Evolutionary conservation across 2,888 invertebrate species (phyloP).

Genomic region (Fissipunctia ypsillon): DNA sequence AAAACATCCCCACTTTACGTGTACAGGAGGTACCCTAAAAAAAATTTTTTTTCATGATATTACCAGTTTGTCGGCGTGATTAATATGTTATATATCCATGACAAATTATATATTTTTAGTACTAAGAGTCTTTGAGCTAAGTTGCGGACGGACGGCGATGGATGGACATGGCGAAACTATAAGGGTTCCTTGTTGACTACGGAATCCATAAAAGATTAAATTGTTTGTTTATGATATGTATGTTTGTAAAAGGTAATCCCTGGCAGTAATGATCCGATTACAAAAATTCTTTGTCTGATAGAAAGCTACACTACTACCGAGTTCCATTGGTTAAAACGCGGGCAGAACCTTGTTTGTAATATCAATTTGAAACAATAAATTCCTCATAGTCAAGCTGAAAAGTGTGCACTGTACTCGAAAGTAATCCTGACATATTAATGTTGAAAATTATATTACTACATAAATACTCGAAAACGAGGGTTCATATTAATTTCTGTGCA

Average conservation of each 20-base stretch:
- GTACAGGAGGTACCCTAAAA: no score
- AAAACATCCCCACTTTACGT: no score
- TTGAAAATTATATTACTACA: conserved; percentile 13
- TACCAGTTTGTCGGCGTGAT: no score
- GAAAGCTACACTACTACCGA: neutral
- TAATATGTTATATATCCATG: no score
- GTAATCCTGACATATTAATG: conserved; percentile 29
- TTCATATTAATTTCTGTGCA: conserved; percentile 15
- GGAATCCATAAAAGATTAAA: no score
- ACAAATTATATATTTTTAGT: no score
- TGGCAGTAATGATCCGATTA: neutral
- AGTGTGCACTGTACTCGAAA: neutral
- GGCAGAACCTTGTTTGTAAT: neutral
- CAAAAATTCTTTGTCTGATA: neutral
- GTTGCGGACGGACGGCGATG: no score
- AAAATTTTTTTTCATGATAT: no score
- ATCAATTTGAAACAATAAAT: neutral
- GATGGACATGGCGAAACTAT: no score
- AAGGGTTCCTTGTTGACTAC: no score
- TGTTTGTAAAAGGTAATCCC: no score
- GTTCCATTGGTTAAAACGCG: neutral
- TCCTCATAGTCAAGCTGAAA: neutral
- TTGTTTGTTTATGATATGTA: neutral
- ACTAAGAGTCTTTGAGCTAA: no score
- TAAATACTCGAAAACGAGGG: neutral